Evolutionary conservation across 2,888 invertebrate genomes (phyloP).

Genomic region (Cremastinae sp.): DNA sequence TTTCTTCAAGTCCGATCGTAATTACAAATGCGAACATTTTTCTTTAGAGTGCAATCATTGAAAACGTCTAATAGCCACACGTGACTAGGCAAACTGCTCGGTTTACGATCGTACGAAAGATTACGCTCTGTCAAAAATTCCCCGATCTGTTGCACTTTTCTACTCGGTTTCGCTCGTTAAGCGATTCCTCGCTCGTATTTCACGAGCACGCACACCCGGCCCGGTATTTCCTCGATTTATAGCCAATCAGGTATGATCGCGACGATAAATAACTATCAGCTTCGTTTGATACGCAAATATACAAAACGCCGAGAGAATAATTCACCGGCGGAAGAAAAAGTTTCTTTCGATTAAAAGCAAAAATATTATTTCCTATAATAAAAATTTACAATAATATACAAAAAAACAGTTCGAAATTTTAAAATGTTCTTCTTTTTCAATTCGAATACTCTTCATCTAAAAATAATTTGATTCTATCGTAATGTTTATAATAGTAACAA

Average conservation of each 20-base stretch:
- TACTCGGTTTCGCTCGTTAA: slow-evolving; percentile 51
- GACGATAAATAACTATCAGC: neutral
- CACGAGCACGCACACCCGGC: slow-evolving; percentile 17
- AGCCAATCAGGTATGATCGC: slow-evolving; percentile 8
- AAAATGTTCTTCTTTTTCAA: no score
- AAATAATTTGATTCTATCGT: no score
- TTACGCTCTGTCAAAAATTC: neutral
- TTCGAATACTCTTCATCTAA: no score
- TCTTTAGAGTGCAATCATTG: no score
- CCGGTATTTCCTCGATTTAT: slow-evolving; percentile 13
- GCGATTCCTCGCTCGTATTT: slow-evolving; percentile 25
- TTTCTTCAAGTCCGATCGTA: no score
- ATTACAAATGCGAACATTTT: no score
- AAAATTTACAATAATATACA: no score
- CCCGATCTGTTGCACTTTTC: slow-evolving; percentile 21
- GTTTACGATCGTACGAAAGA: slow-evolving; percentile 1
- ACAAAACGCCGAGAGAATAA: neutral
- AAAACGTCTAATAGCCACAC: no score
- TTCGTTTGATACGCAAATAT: neutral
- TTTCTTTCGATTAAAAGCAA: neutral
- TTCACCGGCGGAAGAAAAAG: neutral
- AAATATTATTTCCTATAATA: no score
- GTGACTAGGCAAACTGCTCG: slow-evolving; percentile 25
- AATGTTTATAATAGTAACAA: no score
- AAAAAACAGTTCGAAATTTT: no score